Conservation (phyloP, 1,140 invertebrate species). For the Drosophila saltans region DNA sequence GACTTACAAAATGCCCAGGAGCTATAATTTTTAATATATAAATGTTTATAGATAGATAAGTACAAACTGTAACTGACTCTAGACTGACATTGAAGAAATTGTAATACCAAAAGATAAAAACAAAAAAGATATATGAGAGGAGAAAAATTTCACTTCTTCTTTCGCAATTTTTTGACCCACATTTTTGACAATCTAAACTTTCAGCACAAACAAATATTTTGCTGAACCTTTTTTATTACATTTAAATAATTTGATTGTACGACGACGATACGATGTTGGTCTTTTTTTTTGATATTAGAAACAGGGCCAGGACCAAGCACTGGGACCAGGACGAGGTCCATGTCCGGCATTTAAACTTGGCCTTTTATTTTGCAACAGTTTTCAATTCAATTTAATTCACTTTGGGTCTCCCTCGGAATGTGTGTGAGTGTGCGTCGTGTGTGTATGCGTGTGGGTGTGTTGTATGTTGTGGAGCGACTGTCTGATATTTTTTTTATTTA, state of each 20-base stretch:
- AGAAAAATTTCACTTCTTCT: background rate
- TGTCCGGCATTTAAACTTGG: conserved; percentile 62
- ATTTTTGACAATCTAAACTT: conserved; percentile 60
- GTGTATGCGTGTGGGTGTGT: conserved; percentile 16
- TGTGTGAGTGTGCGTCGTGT: too few relatives aligned
- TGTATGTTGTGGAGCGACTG: conserved; percentile 13
- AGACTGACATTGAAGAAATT: conserved; percentile 45
- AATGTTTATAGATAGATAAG: conserved; percentile 14
- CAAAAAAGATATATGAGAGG: background rate
- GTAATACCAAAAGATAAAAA: background rate
- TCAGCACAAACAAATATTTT: conserved; percentile 60
- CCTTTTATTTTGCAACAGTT: conserved; percentile 59
- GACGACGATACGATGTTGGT: conserved; percentile 16
- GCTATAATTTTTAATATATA: conserved; percentile 24
- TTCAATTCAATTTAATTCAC: conserved; percentile 82
- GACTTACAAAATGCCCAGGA: conserved; percentile 17
- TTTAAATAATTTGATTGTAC: conserved; percentile 80
- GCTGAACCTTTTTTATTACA: conserved; percentile 76
- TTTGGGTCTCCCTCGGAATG: conserved; percentile 35
- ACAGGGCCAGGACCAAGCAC: background rate
- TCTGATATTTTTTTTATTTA: conserved; percentile 76
- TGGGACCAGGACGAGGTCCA: conserved; percentile 18
- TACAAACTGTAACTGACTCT: conserved; percentile 16
- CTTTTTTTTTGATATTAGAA: background rate
- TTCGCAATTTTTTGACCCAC: conserved; percentile 60